phyloP scores from a whole-genome alignment of 2,888 invertebrate genomes.

The Tinea semifulvella region DNA sequence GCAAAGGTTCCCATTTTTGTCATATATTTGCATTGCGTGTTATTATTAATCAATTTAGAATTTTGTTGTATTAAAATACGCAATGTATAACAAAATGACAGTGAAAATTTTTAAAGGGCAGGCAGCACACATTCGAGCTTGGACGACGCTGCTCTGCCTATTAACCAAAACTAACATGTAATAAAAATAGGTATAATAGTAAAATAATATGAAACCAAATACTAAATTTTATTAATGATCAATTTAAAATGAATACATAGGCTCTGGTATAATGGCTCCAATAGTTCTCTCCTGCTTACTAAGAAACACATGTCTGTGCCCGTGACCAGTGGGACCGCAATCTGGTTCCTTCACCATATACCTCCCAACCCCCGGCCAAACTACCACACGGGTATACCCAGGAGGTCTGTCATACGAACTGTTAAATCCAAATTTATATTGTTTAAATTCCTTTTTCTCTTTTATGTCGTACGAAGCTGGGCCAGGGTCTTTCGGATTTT shows the following conservation, averaged over 20 bases:
- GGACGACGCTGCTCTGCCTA: too few species aligned
- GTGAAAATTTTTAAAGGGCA: too few species aligned
- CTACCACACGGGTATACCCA: constrained; percentile 37
- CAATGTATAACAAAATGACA: too few species aligned
- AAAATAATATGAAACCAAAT: too few species aligned
- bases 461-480: constrained; percentile 50
- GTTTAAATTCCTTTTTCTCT: constrained; percentile 28
- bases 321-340: constrained; percentile 37
- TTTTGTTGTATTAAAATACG: too few species aligned
- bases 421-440: constrained; percentile 39
- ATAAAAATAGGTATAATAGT: too few species aligned
- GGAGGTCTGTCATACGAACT: constrained; percentile 46
- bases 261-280: constrained; percentile 36
- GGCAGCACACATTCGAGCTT: too few species aligned
- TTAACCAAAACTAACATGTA: too few species aligned
- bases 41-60: too few species aligned
- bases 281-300: constrained; percentile 43
- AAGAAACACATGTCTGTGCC: constrained; percentile 44
- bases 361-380: constrained; percentile 54
- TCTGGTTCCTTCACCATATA: constrained; percentile 27
- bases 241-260: constrained; percentile 40
- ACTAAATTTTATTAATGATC: too few species aligned
- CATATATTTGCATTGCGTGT: too few species aligned
- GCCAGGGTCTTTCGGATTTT: constrained; percentile 57
- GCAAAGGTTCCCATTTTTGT: too few species aligned